phyloP scores from a whole-genome alignment of 1,140 invertebrate species.

The Cardiocondyla obscurior region DNA sequence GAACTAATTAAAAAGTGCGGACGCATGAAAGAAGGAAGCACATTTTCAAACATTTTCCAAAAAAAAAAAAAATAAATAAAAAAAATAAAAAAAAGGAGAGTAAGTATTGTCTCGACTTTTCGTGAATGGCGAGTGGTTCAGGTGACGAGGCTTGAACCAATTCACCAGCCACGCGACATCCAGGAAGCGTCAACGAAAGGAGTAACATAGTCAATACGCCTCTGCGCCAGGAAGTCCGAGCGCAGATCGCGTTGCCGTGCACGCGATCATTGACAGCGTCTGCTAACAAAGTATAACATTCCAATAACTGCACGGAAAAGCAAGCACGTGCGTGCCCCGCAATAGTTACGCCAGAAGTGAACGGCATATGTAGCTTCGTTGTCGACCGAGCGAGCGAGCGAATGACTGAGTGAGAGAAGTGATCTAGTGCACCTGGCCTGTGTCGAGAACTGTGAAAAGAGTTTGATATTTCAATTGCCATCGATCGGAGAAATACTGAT shows the following conservation, averaged over 20 bases:
- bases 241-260: constrained; percentile 1
- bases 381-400: constrained; percentile 5
- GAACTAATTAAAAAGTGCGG: background rate
- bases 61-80: background rate
- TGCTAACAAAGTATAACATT: constrained; percentile 40
- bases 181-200: constrained; percentile 35
- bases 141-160: background rate
- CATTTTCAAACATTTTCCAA: background rate
- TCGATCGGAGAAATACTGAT: no score
- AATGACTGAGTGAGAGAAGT: constrained; percentile 38
- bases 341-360: constrained; percentile 48
- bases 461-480: constrained; percentile 13
- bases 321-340: constrained; percentile 43
- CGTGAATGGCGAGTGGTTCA: background rate
- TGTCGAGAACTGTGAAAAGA: constrained; percentile 53
- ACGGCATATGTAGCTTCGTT: constrained; percentile 58
- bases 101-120: background rate
- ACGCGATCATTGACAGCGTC: constrained; percentile 21
- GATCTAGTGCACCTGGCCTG: constrained; percentile 49
- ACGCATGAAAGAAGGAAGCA: background rate
- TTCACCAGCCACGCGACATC: constrained; percentile 18
- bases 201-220: constrained; percentile 12
- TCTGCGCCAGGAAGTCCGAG: constrained; percentile 31
- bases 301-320: constrained; percentile 52
- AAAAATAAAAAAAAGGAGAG: background rate